Percentiles rank a stretch among this genome's conserved stretches.
These are phyloP conservation scores for Pseudomyrmex sp. DNA, from an alignment of 1,140 invertebrate genomes.

Conservation along the genomic window DNA sequence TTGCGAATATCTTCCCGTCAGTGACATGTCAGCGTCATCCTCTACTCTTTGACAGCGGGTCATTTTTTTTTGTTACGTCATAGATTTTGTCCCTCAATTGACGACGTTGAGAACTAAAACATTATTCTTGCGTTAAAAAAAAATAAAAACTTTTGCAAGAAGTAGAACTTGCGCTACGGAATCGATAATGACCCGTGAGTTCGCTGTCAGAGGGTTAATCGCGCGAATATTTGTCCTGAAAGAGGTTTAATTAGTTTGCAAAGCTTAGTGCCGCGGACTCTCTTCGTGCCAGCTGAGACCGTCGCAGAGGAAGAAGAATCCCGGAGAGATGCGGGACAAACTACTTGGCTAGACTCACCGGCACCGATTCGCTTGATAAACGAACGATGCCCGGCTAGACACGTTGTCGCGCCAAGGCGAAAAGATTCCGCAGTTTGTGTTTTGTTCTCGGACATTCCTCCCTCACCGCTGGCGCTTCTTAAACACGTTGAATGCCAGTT, in stretches of 20 bases:
- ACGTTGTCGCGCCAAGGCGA: slow-evolving; percentile 60
- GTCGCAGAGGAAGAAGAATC: not conserved
- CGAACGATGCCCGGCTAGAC: slow-evolving; percentile 58
- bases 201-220: not conserved
- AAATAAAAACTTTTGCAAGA: too few species aligned
- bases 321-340: slow-evolving; percentile 59
- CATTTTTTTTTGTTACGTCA: too few species aligned
- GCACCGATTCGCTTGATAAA: slow-evolving; percentile 68
- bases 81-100: too few species aligned
- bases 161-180: too few species aligned
- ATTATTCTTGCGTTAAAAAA: too few species aligned
- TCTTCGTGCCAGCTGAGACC: not conserved
- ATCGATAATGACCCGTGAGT: too few species aligned
- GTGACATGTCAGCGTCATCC: too few species aligned
- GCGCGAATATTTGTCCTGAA: not conserved
- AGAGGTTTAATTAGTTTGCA: slow-evolving; percentile 38
- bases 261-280: not conserved
- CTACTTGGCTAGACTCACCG: slow-evolving; percentile 78
- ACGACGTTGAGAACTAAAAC: too few species aligned
- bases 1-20: too few species aligned
- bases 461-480: not conserved
- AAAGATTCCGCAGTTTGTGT: slow-evolving; percentile 21
- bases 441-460: not conserved
- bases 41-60: too few species aligned
- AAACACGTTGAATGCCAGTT: not conserved